These are phyloP conservation scores for Steromphala cineraria DNA, from an alignment of 2,888 invertebrate species.

Conservation along the genomic window DNA sequence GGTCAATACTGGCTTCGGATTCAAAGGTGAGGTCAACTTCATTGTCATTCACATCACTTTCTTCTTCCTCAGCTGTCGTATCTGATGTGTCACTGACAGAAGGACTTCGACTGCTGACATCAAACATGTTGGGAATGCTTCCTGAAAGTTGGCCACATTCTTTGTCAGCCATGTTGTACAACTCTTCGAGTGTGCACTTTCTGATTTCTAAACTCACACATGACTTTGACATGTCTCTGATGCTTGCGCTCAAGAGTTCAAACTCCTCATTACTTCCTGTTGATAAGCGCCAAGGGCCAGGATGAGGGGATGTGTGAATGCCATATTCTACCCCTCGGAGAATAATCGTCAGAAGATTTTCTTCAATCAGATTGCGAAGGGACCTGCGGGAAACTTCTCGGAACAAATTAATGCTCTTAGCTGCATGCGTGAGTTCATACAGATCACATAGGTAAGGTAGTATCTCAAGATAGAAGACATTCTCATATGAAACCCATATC, in stretches of 20 bases:
- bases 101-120: not conserved
- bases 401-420: slow-evolving; percentile 41
- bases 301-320: not conserved
- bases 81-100: not conserved
- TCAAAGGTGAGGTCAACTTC: not conserved
- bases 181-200: slow-evolving; percentile 29
- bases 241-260: not conserved
- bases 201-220: slow-evolving; percentile 28
- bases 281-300: slow-evolving; percentile 13
- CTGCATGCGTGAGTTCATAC: slow-evolving; percentile 53
- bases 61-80: not conserved
- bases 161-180: slow-evolving; percentile 31
- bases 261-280: slow-evolving; percentile 18
- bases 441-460: slow-evolving; percentile 51
- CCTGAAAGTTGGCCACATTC: slow-evolving; percentile 24
- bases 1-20: not conserved
- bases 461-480: slow-evolving; percentile 55
- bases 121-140: slow-evolving; percentile 1
- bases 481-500: slow-evolving; percentile 65
- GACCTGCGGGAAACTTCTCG: not conserved
- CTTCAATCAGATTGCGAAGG: slow-evolving; percentile 9
- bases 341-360: not conserved
- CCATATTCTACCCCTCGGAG: not conserved
- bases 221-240: not conserved
- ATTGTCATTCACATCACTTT: not conserved